Base-by-base conservation (phyloP, 1,140 invertebrate species). In the Paralvinella palmiformis region DNA sequence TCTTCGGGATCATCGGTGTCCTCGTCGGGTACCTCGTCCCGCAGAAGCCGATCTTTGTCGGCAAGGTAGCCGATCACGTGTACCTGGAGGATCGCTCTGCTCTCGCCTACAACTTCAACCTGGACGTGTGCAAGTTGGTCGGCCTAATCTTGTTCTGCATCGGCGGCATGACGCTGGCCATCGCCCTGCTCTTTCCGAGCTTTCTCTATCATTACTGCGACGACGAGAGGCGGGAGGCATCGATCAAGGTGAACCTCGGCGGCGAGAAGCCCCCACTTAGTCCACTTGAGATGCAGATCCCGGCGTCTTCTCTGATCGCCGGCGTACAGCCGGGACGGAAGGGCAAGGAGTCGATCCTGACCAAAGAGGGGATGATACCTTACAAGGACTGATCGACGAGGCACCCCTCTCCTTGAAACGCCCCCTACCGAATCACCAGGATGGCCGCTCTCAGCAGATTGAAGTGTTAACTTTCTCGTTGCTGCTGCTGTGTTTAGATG, bases 1-100 rank as follows among this genome's bases (percentile, higher is more conserved):
- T 81, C 3, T 72, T 82, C 55, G 84, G 84, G 0, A 72, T 81
- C 4, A 72, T 82, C 17, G 79, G 81, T 5, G 78, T 85, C 37
- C 70, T 84, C 2, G 78, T 83, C 3, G 83, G 84, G 6, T 85
- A 84, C 68, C 71, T 84, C 7, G 76, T 84, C 32, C 83, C 84
- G 1, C 73, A 75, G 31, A 78, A 78, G 64, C 69, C 78, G 4
- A 76, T 80, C n/a, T 67, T 84, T n/a, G 73, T 83, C 20, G 71
- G 79, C 20, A 75, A 79, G 29, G 76, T 82, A 59, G 65, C 63
- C n/a, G 65, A 68, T 41, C 72, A 72, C 24, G 71, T 83, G 29
- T 81, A 80, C 41, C 77, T 84, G 48, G 70, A 85, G 15, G 83
- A 85, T 73, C 72, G 75, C 17, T 71, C 68, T 48, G 83, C 83